phyloP scores from a whole-genome alignment of 2,888 invertebrate genomes.

The Cosmia pyralina region DNA sequence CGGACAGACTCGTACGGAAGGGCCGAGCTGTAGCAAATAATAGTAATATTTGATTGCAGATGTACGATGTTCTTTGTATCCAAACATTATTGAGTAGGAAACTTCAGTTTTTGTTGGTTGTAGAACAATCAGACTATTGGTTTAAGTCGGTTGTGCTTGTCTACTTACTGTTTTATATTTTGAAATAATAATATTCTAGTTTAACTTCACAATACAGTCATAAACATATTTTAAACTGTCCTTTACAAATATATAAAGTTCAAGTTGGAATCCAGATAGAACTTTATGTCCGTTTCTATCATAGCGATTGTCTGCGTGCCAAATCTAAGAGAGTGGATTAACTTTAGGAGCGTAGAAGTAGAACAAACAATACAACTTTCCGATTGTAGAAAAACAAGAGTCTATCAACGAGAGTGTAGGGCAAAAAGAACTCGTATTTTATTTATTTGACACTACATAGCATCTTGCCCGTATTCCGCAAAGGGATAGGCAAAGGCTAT shows the following conservation, averaged over 20 bases:
- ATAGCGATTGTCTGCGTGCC: conserved; percentile 35
- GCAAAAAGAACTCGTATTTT: not conserved
- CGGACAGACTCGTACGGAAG: too few species aligned
- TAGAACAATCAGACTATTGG: not conserved
- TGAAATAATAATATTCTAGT: too few species aligned
- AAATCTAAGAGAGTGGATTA: conserved; percentile 42
- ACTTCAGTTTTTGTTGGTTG: not conserved
- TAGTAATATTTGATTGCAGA: not conserved
- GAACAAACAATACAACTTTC: conserved; percentile 29
- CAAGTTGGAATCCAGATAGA: conserved; percentile 19
- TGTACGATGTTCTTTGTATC: not conserved
- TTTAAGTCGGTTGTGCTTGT: not conserved
- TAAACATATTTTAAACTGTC: conserved; percentile 18
- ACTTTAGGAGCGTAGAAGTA: conserved; percentile 28
- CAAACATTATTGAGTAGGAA: not conserved
- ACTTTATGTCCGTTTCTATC: conserved; percentile 26
- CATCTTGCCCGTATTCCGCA: too few species aligned
- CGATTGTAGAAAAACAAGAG: conserved; percentile 15
- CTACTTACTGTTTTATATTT: not conserved
- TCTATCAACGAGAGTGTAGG: not conserved
- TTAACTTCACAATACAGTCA: not conserved
- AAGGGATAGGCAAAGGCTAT: not conserved
- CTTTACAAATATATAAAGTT: conserved; percentile 11
- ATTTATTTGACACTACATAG: not conserved
- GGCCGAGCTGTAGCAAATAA: too few species aligned